phyloP scores from a whole-genome alignment of 2,888 invertebrate genomes.

The Muschampia plurimacula region DNA sequence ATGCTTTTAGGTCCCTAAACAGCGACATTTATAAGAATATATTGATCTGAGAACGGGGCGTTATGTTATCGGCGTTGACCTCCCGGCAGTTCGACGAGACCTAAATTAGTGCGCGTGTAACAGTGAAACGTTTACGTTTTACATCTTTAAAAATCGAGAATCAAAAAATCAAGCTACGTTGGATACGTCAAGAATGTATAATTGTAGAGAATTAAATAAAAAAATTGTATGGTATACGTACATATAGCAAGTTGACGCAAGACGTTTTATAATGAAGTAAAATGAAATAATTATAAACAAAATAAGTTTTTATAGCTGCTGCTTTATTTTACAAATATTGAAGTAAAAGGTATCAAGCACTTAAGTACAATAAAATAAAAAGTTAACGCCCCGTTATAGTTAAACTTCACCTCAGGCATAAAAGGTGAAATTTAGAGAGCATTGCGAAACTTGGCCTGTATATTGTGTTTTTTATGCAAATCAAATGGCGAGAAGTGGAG shows the following conservation, averaged over 20 bases:
- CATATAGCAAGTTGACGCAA: too few relatives aligned
- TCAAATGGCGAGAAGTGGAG: not conserved
- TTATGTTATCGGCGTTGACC: constrained; percentile 1
- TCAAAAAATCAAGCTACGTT: too few relatives aligned
- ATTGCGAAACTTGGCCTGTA: constrained; percentile 22
- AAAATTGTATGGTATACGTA: too few relatives aligned
- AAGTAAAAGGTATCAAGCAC: not conserved
- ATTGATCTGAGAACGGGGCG: too few relatives aligned
- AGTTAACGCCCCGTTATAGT: constrained; percentile 11
- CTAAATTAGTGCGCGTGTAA: not conserved
- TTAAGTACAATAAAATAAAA: not conserved
- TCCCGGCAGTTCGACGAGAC: not conserved
- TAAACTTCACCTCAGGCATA: constrained; percentile 17
- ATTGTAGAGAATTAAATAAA: too few relatives aligned
- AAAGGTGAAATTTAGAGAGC: constrained; percentile 26
- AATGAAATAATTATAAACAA: too few relatives aligned
- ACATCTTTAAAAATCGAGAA: too few relatives aligned
- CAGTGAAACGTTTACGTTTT: not conserved
- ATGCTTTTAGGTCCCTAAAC: too few relatives aligned
- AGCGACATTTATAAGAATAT: too few relatives aligned
- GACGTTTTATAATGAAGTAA: too few relatives aligned
- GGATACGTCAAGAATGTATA: too few relatives aligned
- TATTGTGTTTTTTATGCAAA: constrained; percentile 17
- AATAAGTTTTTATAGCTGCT: too few relatives aligned
- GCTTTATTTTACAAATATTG: not conserved